Conservation (phyloP, 1,140 invertebrate species). For the Kradibia gibbosae region DNA sequence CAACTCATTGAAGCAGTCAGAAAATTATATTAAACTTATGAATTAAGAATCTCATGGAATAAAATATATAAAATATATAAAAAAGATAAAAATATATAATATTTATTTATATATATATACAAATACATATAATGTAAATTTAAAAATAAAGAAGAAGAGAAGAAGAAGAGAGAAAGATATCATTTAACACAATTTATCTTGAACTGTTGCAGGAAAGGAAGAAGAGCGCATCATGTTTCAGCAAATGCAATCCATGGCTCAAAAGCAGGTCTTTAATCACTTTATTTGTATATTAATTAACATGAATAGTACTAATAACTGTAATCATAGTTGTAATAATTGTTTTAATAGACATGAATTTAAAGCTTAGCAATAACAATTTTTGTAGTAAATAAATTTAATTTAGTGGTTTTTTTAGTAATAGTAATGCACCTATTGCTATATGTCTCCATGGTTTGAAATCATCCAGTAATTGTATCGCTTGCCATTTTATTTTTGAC, state of each 20-base stretch:
- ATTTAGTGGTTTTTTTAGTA: background rate
- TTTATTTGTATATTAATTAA: conserved; percentile 33
- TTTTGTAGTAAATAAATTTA: background rate
- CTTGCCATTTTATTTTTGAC: conserved; percentile 2
- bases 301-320: background rate
- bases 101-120: no score
- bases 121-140: no score
- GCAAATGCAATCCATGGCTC: conserved; percentile 95
- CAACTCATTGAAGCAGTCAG: no score
- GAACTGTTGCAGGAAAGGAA: conserved; percentile 84
- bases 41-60: no score
- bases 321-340: background rate
- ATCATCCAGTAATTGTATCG: background rate
- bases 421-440: background rate
- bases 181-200: background rate
- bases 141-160: no score
- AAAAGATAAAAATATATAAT: no score
- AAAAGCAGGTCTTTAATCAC: conserved; percentile 91
- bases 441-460: conserved; percentile 23
- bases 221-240: conserved; percentile 96
- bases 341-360: background rate
- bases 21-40: no score
- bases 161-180: background rate
- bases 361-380: background rate
- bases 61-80: no score